Conservation (phyloP, 2,888 invertebrate genomes). For the Seladonia tumulorum region DNA sequence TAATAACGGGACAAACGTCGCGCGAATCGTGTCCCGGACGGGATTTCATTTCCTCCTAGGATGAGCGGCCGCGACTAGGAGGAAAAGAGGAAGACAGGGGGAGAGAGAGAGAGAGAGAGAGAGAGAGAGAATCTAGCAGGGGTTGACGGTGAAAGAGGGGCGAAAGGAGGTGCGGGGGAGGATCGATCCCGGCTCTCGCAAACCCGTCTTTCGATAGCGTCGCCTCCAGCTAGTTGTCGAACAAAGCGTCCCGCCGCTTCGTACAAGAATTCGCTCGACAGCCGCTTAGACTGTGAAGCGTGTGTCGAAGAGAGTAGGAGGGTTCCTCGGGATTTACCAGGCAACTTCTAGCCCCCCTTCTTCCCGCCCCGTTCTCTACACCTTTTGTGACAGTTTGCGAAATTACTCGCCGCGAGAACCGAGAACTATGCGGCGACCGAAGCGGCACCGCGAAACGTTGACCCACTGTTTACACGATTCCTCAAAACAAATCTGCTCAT, state of each 20-base stretch:
- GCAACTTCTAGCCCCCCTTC: constrained; percentile 24
- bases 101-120: constrained; percentile 31
- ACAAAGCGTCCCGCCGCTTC: constrained; percentile 60
- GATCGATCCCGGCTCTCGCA: constrained; percentile 68
- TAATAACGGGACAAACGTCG: constrained; percentile 80
- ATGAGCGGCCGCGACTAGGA: constrained; percentile 49
- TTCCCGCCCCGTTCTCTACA: not conserved
- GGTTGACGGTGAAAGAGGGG: constrained; percentile 18
- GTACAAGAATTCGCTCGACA: constrained; percentile 62
- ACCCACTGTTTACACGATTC: not conserved
- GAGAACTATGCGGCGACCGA: not conserved
- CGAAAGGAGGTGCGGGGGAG: constrained; percentile 42
- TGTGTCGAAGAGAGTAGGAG: constrained; percentile 19
- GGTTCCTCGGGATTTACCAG: constrained; percentile 25
- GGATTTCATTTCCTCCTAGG: constrained; percentile 80
- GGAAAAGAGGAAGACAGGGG: constrained; percentile 25
- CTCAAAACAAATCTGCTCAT: not conserved
- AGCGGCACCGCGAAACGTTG: not conserved
- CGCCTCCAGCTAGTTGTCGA: constrained; percentile 67
- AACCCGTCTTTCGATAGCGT: constrained; percentile 71
- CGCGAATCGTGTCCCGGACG: constrained; percentile 75
- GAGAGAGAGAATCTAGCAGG: not conserved
- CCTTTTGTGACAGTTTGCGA: constrained; percentile 37
- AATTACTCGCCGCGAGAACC: constrained; percentile 23
- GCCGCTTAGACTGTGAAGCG: constrained; percentile 53